Percentiles rank a stretch among this genome's conserved stretches.
Evolutionary conservation across 2,113 vertebrate genomes (phyloP).

Genomic region (Dendropsophus ebraccatus): DNA sequence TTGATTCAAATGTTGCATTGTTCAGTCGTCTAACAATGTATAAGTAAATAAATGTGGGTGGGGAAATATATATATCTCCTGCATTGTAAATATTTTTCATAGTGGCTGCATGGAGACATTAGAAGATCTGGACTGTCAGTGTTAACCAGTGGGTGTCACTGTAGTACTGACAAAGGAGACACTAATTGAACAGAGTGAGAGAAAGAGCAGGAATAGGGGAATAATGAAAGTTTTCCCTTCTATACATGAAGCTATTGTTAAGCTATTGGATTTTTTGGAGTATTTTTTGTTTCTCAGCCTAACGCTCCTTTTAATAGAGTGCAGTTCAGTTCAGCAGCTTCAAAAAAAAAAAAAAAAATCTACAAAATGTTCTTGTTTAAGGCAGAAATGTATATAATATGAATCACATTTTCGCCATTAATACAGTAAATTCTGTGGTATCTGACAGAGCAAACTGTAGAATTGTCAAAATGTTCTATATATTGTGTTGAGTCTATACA

Average conservation of each 20-base stretch:
- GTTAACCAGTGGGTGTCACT: conserved; percentile 25
- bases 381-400: not conserved
- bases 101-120: conserved; percentile 32
- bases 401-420: not conserved
- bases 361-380: not conserved
- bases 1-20: not conserved
- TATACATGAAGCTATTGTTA: not conserved
- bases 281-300: not conserved
- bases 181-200: conserved; percentile 40
- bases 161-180: conserved; percentile 41
- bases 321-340: not conserved
- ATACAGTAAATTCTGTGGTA: not conserved
- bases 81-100: conserved; percentile 13
- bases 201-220: not conserved
- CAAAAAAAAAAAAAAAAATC: too few relatives aligned
- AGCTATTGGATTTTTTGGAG: not conserved
- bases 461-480: not conserved
- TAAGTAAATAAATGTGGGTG: too few relatives aligned
- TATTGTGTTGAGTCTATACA: not conserved
- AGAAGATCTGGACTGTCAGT: conserved; percentile 1
- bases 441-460: not conserved
- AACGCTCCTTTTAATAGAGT: conserved; percentile 19
- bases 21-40: not conserved
- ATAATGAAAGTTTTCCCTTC: conserved; percentile 13
- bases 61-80: not conserved